Evolutionary conservation across 2,797 vertebrate genomes (phyloP).

Genomic region (Octomys mimax): DNA sequence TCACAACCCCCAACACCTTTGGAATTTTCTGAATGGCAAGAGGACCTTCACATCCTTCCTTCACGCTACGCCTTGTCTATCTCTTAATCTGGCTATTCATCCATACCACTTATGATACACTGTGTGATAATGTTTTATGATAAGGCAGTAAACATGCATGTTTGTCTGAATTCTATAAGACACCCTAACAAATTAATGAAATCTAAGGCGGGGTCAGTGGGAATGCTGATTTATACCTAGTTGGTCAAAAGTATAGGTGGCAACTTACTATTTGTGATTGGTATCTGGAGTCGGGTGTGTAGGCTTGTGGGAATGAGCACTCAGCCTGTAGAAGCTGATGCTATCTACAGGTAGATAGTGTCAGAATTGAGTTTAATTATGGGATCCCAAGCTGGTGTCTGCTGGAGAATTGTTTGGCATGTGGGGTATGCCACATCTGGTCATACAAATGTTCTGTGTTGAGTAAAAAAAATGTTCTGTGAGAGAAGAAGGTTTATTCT

Average conservation of each 20-base stretch:
- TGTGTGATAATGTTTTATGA: neutral
- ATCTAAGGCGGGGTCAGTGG: neutral
- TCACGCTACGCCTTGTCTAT: neutral
- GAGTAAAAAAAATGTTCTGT: neutral
- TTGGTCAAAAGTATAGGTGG: neutral
- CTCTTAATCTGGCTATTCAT: neutral
- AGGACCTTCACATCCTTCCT: neutral
- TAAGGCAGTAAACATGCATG: neutral
- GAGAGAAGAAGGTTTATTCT: neutral
- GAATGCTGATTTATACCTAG: neutral
- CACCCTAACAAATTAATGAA: neutral
- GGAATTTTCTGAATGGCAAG: neutral
- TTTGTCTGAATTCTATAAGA: neutral
- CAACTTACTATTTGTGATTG: neutral
- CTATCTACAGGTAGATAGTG: neutral
- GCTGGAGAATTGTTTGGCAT: neutral
- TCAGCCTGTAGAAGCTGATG: neutral
- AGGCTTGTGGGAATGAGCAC: neutral
- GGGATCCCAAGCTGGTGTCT: neutral
- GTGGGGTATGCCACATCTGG: neutral
- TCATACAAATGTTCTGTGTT: neutral
- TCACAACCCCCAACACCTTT: neutral
- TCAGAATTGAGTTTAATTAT: neutral
- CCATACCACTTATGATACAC: neutral
- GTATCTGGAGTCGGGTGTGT: neutral